phyloP scores from a whole-genome alignment of 2,113 vertebrate genomes.

The Protobothrops mucrosquamatus region DNA sequence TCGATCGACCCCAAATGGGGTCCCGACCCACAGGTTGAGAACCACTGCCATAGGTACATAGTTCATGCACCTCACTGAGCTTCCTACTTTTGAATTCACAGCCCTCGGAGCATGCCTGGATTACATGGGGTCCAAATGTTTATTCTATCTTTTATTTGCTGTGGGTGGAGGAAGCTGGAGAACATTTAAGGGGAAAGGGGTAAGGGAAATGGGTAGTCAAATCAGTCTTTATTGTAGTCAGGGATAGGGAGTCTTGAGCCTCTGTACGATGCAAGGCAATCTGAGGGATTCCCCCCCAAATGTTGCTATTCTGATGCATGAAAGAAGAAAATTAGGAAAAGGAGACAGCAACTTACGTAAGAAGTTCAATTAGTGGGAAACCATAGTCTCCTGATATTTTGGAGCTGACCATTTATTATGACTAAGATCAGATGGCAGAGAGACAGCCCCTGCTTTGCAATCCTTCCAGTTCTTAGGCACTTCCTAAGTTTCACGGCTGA shows the following conservation, averaged over 20 bases:
- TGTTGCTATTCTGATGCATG: neutral
- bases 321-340: neutral
- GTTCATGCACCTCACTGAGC: neutral
- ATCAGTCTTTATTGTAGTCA: neutral
- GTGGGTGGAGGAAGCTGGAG: neutral
- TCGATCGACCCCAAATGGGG: no score
- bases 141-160: neutral
- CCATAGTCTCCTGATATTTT: neutral
- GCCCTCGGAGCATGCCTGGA: neutral
- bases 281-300: neutral
- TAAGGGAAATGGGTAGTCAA: neutral
- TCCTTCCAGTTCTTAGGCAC: neutral
- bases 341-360: neutral
- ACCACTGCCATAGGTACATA: no score
- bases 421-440: neutral
- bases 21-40: no score
- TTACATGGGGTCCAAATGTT: neutral
- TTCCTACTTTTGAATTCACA: neutral
- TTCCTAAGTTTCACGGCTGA: neutral
- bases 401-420: neutral
- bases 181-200: neutral
- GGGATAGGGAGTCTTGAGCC: neutral
- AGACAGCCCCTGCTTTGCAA: neutral
- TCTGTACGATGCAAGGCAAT: neutral
- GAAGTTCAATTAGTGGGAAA: neutral